phyloP scores from a whole-genome alignment of 2,888 invertebrate species.

The Ptycholaimellus sp. region DNA sequence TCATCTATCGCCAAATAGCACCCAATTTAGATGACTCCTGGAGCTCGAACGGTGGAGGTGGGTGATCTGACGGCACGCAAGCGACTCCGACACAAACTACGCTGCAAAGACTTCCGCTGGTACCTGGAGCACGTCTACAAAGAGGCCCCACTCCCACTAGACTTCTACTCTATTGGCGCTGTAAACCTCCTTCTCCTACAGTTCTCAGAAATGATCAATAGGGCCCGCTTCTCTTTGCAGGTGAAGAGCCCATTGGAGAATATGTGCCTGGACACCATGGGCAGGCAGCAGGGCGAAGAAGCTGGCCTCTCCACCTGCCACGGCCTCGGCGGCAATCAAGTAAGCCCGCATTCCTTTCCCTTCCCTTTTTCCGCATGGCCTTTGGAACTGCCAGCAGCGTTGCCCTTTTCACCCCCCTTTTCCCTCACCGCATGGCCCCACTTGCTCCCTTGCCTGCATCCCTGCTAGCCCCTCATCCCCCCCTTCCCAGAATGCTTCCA shows the following conservation, averaged over 20 bases:
- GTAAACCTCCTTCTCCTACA: no score
- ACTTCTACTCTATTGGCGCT: no score
- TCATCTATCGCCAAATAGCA: no score
- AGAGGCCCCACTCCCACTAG: no score
- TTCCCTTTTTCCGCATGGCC: background rate
- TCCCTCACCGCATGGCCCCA: background rate
- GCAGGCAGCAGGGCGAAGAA: slow-evolving; percentile 47
- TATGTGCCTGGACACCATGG: slow-evolving; percentile 79
- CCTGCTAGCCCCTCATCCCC: no score
- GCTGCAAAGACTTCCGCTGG: slow-evolving; percentile 92
- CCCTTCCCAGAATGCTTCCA: no score
- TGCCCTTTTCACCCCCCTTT: background rate
- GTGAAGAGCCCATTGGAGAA: slow-evolving; percentile 18
- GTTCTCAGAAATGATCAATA: no score
- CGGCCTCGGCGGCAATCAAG: slow-evolving; percentile 87
- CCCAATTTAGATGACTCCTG: no score
- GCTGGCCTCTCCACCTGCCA: slow-evolving; percentile 77
- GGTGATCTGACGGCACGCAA: slow-evolving; percentile 66
- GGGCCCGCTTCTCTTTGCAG: no score
- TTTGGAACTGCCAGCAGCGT: no score
- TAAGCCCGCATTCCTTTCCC: slow-evolving; percentile 23
- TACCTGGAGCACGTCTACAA: no score
- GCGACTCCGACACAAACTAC: slow-evolving; percentile 50
- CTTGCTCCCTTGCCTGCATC: background rate
- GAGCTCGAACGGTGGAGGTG: slow-evolving; percentile 60